Evolutionary conservation across 2,113 vertebrate species (phyloP).

Genomic region (Triplophysa siluroides): DNA sequence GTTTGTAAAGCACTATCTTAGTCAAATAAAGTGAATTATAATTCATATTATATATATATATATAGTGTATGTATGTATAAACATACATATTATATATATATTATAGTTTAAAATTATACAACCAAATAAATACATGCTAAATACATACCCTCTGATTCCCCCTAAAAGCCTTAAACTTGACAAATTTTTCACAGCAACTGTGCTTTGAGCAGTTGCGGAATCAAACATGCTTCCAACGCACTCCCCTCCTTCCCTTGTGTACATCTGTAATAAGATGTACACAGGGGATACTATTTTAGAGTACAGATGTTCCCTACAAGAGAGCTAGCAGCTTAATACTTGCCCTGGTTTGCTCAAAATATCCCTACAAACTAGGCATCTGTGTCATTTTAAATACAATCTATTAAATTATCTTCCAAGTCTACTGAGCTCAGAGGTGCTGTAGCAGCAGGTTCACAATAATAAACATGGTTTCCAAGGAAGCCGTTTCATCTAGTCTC

Average conservation of each 20-base stretch:
- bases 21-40: too few species aligned
- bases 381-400: neutral
- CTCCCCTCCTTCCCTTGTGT: neutral
- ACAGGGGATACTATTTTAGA: constrained; percentile 30
- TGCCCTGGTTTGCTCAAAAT: constrained; percentile 37
- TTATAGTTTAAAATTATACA: too few species aligned
- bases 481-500: constrained; percentile 10
- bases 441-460: neutral
- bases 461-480: constrained; percentile 31
- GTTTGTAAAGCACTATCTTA: too few species aligned
- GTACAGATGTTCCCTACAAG: constrained; percentile 31
- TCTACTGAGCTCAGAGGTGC: neutral
- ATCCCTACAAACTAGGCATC: neutral
- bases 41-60: too few species aligned
- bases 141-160: too few species aligned
- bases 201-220: constrained; percentile 16
- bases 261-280: constrained; percentile 33
- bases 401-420: neutral
- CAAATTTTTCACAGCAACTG: neutral
- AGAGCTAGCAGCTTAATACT: neutral
- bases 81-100: too few species aligned
- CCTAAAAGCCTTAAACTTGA: too few species aligned
- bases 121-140: too few species aligned
- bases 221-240: constrained; percentile 18
- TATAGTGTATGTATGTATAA: too few species aligned